phyloP scores from a whole-genome alignment of 2,797 vertebrate genomes.

The Parauchenoglanis ngamensis region DNA sequence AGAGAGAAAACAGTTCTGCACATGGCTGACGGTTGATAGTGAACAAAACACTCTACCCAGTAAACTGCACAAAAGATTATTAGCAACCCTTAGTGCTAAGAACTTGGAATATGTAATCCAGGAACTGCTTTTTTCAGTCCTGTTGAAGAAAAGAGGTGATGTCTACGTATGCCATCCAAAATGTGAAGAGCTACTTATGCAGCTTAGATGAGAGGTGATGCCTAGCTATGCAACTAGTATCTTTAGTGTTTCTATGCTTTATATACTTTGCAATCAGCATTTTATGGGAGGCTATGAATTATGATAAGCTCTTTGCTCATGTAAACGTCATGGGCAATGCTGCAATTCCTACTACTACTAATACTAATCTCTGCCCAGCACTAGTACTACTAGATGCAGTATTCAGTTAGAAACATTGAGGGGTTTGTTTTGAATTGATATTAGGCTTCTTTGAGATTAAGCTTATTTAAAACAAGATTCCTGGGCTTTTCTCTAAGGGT shows the following conservation, averaged over 20 bases:
- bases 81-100: not conserved
- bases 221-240: not conserved
- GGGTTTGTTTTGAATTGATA: not conserved
- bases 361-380: not conserved
- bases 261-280: not conserved
- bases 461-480: not conserved
- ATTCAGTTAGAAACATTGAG: not conserved
- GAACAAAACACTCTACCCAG: not conserved
- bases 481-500: not conserved
- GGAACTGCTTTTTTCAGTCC: not conserved
- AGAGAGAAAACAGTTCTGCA: not conserved
- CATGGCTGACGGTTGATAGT: not conserved
- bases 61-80: not conserved
- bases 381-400: not conserved
- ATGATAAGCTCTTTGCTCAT: not conserved
- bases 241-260: not conserved
- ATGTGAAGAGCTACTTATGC: not conserved
- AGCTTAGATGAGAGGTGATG: not conserved
- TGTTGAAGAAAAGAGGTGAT: not conserved
- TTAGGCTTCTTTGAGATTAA: too few relatives aligned
- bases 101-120: not conserved
- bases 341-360: not conserved
- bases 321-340: not conserved
- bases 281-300: not conserved
- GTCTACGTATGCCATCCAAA: too few relatives aligned